These are phyloP conservation scores for Physocephala rufipes DNA, from an alignment of 2,888 invertebrate species.

Conservation along the genomic window DNA sequence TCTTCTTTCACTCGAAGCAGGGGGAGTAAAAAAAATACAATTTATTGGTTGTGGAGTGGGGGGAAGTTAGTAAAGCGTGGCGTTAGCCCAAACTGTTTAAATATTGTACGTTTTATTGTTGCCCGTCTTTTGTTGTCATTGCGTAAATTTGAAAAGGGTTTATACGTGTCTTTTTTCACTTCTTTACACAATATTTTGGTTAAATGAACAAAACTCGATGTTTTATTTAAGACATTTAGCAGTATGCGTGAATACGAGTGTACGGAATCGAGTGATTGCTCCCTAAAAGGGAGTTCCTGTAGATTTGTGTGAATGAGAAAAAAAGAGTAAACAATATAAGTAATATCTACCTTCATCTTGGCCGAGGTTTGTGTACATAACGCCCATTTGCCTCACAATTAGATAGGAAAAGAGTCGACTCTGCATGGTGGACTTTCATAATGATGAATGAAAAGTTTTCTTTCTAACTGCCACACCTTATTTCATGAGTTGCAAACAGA, in stretches of 20 bases:
- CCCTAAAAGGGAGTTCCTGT: not conserved
- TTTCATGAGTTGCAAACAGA: too few species aligned
- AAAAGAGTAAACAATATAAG: not conserved
- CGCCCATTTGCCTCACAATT: not conserved
- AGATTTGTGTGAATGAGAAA: not conserved
- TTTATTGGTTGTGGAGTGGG: not conserved
- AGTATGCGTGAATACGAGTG: not conserved
- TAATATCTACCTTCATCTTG: not conserved
- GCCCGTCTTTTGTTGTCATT: not conserved
- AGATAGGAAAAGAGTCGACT: too few species aligned
- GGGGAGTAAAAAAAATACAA: not conserved
- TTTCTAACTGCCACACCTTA: too few species aligned
- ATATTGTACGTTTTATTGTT: not conserved
- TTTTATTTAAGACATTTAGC: constrained; percentile 15
- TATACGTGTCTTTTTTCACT: not conserved
- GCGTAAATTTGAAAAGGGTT: not conserved
- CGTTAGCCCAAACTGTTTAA: not conserved
- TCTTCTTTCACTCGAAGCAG: not conserved
- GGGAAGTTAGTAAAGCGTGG: not conserved
- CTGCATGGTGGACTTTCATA: too few species aligned
- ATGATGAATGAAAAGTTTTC: too few species aligned
- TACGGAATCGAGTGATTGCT: not conserved
- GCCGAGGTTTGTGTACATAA: not conserved
- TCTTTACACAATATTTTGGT: constrained; percentile 11
- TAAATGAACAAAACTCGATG: constrained; percentile 17